Conservation (phyloP, 2,113 vertebrate species). For the Pachypanchax playfairii region DNA sequence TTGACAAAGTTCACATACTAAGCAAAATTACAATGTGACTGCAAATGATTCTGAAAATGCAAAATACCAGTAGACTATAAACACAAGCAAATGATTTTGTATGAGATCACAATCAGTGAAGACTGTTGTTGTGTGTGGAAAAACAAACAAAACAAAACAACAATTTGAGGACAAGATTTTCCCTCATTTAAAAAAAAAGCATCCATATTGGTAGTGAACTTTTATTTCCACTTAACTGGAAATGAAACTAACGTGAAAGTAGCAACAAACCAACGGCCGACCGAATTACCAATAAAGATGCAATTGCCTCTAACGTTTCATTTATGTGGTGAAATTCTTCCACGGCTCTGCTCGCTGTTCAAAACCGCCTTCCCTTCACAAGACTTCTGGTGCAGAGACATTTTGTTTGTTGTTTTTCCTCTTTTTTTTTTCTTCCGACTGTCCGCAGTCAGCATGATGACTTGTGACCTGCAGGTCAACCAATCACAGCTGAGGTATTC, state of each 20-base stretch:
- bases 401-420: conserved; percentile 61
- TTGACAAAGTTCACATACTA: conserved; percentile 74
- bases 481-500: conserved; percentile 64
- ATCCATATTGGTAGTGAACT: conserved; percentile 56
- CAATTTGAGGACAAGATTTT: conserved; percentile 53
- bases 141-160: conserved; percentile 6
- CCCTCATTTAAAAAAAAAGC: conserved; percentile 46
- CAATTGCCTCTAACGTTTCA: conserved; percentile 70
- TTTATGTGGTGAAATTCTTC: conserved; percentile 56
- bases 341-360: conserved; percentile 37
- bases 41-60: conserved; percentile 71
- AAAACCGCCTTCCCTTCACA: conserved; percentile 44
- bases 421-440: conserved; percentile 46
- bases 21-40: conserved; percentile 83
- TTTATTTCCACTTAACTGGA: conserved; percentile 71
- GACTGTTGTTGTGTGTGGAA: conserved; percentile 56
- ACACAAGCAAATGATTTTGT: conserved; percentile 74
- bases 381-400: conserved; percentile 44
- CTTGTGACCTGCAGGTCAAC: conserved; percentile 67
- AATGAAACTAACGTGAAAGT: conserved; percentile 62
- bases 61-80: conserved; percentile 76
- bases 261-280: conserved; percentile 59
- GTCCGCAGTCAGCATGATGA: conserved; percentile 55
- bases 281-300: conserved; percentile 70
- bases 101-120: conserved; percentile 75